Evolutionary conservation across 2,113 vertebrate genomes (phyloP).

Genomic region (Brachionichthys hirsutus): DNA sequence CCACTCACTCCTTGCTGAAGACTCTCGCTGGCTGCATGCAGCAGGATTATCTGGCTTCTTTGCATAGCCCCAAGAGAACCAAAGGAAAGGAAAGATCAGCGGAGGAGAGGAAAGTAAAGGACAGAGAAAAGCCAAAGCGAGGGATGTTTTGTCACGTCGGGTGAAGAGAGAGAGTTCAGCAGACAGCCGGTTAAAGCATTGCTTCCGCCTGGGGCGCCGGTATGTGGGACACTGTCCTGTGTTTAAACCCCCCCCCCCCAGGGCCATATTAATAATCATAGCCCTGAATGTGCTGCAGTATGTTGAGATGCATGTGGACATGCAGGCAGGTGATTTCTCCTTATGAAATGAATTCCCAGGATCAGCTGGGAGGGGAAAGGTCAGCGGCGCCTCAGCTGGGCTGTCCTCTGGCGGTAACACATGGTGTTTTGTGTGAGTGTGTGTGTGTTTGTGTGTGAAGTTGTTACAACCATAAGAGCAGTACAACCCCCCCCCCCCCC

Average conservation of each 20-base stretch:
- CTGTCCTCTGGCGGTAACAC: too few relatives aligned
- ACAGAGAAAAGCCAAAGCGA: conserved; percentile 9
- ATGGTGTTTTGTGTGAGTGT: too few relatives aligned
- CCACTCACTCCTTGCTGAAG: conserved; percentile 51
- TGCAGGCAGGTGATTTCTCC: conserved; percentile 25
- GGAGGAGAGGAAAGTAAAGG: conserved; percentile 22
- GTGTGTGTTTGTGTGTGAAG: conserved; percentile 5
- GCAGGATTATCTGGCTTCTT: conserved; percentile 66
- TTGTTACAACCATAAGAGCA: conserved; percentile 16
- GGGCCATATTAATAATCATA: conserved; percentile 27
- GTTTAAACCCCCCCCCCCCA: neutral
- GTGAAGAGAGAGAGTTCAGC: conserved; percentile 31
- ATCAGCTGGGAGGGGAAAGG: too few relatives aligned
- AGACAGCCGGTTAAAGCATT: conserved; percentile 25
- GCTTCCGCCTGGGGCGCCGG: conserved; percentile 2
- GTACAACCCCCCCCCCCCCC: too few relatives aligned
- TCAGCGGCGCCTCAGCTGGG: too few relatives aligned
- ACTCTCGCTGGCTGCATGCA: conserved; percentile 58
- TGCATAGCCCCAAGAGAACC: conserved; percentile 59
- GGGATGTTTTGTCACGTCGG: conserved; percentile 24
- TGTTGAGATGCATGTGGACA: conserved; percentile 42
- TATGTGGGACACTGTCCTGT: conserved; percentile 21
- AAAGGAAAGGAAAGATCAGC: conserved; percentile 23
- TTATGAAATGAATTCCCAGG: conserved; percentile 28
- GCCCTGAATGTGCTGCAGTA: conserved; percentile 11